Percentiles rank a stretch among this genome's conserved stretches.
These are phyloP conservation scores for Tinea pellionella DNA, from an alignment of 2,888 invertebrate species.

Conservation along the genomic window DNA sequence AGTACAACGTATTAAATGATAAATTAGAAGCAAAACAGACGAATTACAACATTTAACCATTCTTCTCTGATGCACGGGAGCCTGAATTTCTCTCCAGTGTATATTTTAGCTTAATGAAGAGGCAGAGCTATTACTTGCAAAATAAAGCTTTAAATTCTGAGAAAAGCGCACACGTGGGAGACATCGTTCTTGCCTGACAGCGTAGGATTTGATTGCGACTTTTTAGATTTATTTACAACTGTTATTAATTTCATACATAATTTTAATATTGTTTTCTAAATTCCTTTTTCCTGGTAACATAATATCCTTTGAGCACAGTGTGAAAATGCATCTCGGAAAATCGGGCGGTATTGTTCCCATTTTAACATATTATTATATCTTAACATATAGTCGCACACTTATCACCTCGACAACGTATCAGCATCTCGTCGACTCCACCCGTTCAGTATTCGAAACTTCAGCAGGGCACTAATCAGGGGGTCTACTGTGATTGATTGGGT, in stretches of 20 bases:
- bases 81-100: conserved; percentile 11
- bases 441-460: no score
- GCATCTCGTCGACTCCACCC: no score
- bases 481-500: no score
- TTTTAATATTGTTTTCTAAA: not conserved
- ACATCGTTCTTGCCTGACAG: conserved; percentile 30
- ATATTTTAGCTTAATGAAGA: conserved; percentile 26
- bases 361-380: no score
- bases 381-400: no score
- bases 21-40: not conserved
- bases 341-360: no score
- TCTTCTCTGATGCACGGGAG: not conserved
- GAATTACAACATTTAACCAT: not conserved
- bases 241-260: not conserved
- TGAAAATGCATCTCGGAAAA: no score
- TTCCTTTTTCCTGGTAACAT: not conserved
- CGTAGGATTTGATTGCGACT: conserved; percentile 38
- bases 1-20: no score
- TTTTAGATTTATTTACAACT: conserved; percentile 10
- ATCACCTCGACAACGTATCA: no score
- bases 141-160: conserved; percentile 36
- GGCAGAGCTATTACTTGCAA: conserved; percentile 30
- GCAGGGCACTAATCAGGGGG: no score
- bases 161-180: conserved; percentile 35
- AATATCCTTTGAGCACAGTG: not conserved